These are phyloP conservation scores for Tetramorium parvispinum DNA, from an alignment of 1,140 invertebrate genomes.

Conservation along the genomic window DNA sequence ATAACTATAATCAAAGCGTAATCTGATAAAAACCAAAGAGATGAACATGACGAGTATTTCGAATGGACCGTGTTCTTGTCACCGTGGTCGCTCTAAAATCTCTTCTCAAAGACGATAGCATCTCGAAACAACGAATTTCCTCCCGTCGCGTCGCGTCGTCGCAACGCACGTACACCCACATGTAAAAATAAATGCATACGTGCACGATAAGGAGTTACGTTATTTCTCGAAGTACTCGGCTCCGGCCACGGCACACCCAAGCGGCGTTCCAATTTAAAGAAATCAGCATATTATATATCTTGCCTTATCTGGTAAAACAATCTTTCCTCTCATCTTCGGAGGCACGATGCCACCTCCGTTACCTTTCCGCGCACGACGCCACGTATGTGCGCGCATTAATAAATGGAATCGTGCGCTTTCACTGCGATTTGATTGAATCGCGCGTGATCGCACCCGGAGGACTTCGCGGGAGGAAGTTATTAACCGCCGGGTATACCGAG, in stretches of 20 bases:
- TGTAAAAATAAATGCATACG: not conserved
- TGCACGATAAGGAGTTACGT: not conserved
- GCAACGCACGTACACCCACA: not conserved
- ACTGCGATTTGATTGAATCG: conserved; percentile 64
- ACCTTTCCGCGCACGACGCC: not conserved
- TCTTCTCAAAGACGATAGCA: conserved; percentile 47
- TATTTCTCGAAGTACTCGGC: not conserved
- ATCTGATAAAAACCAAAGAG: not conserved
- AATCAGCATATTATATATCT: conserved; percentile 50
- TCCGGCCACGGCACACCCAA: not conserved
- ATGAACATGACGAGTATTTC: not conserved
- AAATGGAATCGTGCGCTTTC: conserved; percentile 67
- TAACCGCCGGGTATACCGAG: conserved; percentile 47
- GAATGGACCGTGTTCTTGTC: conserved; percentile 23
- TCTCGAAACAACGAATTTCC: conserved; percentile 44
- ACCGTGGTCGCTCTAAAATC: conserved; percentile 43
- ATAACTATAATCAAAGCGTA: not conserved
- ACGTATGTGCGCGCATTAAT: conserved; percentile 51
- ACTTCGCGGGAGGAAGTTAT: conserved; percentile 62
- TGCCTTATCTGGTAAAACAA: conserved; percentile 32
- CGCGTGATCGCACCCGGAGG: conserved; percentile 39
- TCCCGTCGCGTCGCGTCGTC: not conserved
- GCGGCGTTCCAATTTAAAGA: conserved; percentile 25
- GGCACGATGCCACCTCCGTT: not conserved
- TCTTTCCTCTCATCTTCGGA: conserved; percentile 51